Evolutionary conservation across 2,888 invertebrate genomes (phyloP).

Genomic region (Argyra leucocephala): DNA sequence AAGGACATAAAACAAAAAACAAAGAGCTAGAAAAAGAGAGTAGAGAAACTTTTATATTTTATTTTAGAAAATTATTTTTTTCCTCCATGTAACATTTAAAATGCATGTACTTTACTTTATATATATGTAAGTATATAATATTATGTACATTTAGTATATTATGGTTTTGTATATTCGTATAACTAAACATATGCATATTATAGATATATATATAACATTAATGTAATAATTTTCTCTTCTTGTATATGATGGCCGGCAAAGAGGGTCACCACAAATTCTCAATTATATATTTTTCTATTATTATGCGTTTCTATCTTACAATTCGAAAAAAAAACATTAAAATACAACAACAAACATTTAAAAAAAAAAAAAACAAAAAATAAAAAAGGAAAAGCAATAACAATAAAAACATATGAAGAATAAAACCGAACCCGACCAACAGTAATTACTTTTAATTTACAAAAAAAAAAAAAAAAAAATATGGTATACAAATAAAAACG

Average conservation of each 20-base stretch:
- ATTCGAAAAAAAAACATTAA: not conserved
- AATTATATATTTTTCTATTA: not conserved
- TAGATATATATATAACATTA: no score
- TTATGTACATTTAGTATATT: no score
- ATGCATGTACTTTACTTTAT: not conserved
- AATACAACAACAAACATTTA: not conserved
- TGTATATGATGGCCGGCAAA: not conserved
- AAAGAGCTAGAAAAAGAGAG: not conserved
- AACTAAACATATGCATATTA: no score
- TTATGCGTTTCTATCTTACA: not conserved
- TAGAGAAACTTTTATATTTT: not conserved
- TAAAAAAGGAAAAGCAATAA: no score
- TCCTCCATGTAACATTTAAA: not conserved
- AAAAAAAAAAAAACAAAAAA: no score
- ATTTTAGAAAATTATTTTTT: not conserved
- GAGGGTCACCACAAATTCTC: not conserved
- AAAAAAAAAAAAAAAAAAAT: not conserved
- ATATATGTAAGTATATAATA: no score
- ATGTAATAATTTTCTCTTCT: no score
- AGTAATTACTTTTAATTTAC: conserved; percentile 5
- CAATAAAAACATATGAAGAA: no score
- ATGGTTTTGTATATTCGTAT: no score
- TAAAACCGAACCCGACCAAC: not conserved
- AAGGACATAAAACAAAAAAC: no score
- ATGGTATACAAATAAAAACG: no score